phyloP scores from a whole-genome alignment of 1,140 invertebrate species.

The Zaprionus ghesquierei region DNA sequence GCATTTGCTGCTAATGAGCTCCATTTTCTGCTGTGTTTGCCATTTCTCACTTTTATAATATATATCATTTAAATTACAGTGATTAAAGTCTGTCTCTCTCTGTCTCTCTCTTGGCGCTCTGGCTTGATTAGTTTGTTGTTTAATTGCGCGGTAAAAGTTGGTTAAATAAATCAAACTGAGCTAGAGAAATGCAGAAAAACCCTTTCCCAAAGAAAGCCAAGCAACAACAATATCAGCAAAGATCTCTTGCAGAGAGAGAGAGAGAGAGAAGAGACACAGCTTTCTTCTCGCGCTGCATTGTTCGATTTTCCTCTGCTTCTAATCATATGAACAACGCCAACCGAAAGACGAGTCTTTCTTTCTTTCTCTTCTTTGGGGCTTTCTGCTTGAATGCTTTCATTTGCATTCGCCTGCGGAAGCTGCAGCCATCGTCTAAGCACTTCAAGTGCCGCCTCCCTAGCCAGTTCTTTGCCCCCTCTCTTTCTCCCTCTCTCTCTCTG shows the following conservation, averaged over 20 bases:
- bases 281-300: slow-evolving; percentile 54
- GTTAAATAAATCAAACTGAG: slow-evolving; percentile 57
- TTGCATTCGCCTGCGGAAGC: slow-evolving; percentile 60
- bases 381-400: slow-evolving; percentile 77
- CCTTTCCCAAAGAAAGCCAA: slow-evolving; percentile 69
- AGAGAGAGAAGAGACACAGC: slow-evolving; percentile 11
- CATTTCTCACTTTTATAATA: background rate
- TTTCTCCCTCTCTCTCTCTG: background rate
- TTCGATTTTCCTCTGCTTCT: slow-evolving; percentile 70
- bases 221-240: slow-evolving; percentile 30
- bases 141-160: slow-evolving; percentile 72
- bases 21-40: background rate
- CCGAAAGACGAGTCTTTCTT: slow-evolving; percentile 13
- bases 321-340: slow-evolving; percentile 75
- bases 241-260: background rate
- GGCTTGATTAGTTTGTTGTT: slow-evolving; percentile 20
- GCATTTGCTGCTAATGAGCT: slow-evolving; percentile 11
- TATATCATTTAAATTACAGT: slow-evolving; percentile 61
- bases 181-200: slow-evolving; percentile 47
- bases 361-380: slow-evolving; percentile 16
- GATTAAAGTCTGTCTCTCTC: slow-evolving; percentile 31
- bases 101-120: background rate
- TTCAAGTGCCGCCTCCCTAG: slow-evolving; percentile 38
- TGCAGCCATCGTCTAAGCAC: slow-evolving; percentile 50
- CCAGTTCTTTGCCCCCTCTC: background rate